Percentiles rank a stretch among this genome's conserved stretches.
These are phyloP conservation scores for Anthrax anthrax DNA, from an alignment of 2,888 invertebrate genomes.

Conservation along the genomic window DNA sequence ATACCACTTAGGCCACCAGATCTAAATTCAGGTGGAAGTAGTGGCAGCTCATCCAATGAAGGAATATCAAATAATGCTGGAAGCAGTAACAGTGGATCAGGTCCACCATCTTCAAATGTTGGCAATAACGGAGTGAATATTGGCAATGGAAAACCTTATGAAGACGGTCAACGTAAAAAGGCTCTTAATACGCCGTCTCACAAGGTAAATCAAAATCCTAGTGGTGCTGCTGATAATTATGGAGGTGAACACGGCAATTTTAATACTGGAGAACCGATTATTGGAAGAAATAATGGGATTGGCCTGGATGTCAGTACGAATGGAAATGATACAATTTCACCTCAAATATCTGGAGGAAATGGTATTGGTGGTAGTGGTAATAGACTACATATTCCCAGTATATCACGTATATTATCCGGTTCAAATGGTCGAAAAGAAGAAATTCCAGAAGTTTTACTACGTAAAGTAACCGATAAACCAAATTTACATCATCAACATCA, in stretches of 20 bases:
- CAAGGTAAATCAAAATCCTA: constrained; percentile 34
- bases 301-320: constrained; percentile 23
- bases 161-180: constrained; percentile 38
- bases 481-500: constrained; percentile 24
- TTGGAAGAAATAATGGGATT: neutral
- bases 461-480: constrained; percentile 47
- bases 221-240: constrained; percentile 9
- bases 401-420: constrained; percentile 71
- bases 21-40: constrained; percentile 12
- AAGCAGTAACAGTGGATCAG: neutral
- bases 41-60: neutral
- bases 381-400: constrained; percentile 59
- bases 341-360: constrained; percentile 17
- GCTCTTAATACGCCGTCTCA: constrained; percentile 61
- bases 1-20: constrained; percentile 62
- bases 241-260: no score
- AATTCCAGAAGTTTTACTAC: constrained; percentile 60
- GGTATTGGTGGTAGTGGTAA: constrained; percentile 30
- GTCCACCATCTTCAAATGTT: constrained; percentile 6
- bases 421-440: constrained; percentile 73
- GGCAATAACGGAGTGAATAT: neutral
- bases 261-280: neutral
- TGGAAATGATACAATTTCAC: constrained; percentile 22
- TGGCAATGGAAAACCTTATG: neutral
- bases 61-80: neutral